Evolutionary conservation across 2,888 invertebrate genomes (phyloP), one percentile per base, ranked within the genome.

Genomic region (Hypena proboscidalis): DNA sequence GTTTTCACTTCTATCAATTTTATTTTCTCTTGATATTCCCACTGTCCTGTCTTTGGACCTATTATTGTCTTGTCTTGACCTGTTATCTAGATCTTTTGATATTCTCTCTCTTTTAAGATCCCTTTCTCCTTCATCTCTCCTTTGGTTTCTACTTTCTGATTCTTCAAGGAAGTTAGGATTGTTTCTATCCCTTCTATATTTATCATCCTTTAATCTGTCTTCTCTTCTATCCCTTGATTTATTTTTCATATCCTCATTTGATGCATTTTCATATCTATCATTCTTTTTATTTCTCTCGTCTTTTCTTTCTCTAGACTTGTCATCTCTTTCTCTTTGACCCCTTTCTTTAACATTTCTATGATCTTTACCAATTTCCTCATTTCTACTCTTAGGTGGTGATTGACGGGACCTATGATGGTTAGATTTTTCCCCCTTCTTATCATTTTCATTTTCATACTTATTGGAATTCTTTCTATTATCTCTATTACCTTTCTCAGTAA

Each of bases 381-480:
- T 46, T 43, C 26, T 40, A 23, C 41, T 44, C 2, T 40, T 50
- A 32, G 38, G 37, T 27, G 39, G 51, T 17, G 68, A 54, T 20
- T 15, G 17, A 7, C 39, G 63, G 21, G 43, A 40, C 22, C 43
- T 39, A 13, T 55, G 33, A 32, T 21, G 7, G 22, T 33, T 48
- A 26, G 50, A 49, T 29, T 46, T 32, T 27, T 37, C 23, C 14
- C 15, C 56, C 40, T 46, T 47, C 9, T 30, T 36, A 3, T 62
- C 35, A 21, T 13, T 41, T 36, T 34, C 48, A 30, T 47, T 11
- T 22, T 33, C 14, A 11, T 35, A 6, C n/a, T 17, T 57, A 19
- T 30, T 17, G 6, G 45, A 41, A 4, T 43, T 30, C 26, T 41
- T n/a, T 33, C n/a, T n/a, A n/a, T 36, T 50, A 29, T 36, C 17